Evolutionary conservation across 2,113 vertebrate species (phyloP).

Genomic region (Thamnophis sirtalis): DNA sequence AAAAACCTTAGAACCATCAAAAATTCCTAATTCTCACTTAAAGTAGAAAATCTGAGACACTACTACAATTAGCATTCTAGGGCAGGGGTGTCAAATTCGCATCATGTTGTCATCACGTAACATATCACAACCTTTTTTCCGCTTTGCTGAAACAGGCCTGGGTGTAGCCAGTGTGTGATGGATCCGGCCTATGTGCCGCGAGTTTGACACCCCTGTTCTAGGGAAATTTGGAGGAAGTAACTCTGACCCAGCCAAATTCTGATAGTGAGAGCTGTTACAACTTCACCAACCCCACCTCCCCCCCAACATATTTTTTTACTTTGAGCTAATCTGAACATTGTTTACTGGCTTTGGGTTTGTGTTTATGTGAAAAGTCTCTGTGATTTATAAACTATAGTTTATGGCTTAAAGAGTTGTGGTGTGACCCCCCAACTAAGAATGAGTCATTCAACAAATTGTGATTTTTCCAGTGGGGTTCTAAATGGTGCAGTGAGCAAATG

Average conservation of each 20-base stretch:
- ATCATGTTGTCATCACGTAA: rapidly evolving
- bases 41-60: not conserved
- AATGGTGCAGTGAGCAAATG: not conserved
- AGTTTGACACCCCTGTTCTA: not conserved
- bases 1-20: not conserved
- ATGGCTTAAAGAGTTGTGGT: not conserved
- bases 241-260: not conserved
- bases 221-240: not conserved
- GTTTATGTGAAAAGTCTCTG: not conserved
- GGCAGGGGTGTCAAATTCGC: not conserved
- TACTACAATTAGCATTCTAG: not conserved
- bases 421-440: not conserved
- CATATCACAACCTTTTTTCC: too few relatives aligned
- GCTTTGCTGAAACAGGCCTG: too few relatives aligned
- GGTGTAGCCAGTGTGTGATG: too few relatives aligned
- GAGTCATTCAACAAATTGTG: not conserved
- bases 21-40: not conserved
- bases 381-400: not conserved
- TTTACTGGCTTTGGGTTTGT: not conserved
- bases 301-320: not conserved
- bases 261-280: not conserved
- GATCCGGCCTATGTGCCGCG: too few relatives aligned
- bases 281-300: not conserved
- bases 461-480: not conserved
- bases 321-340: not conserved